Evolutionary conservation across 1,140 invertebrate species (phyloP).

Genomic region (Formica exsecta): DNA sequence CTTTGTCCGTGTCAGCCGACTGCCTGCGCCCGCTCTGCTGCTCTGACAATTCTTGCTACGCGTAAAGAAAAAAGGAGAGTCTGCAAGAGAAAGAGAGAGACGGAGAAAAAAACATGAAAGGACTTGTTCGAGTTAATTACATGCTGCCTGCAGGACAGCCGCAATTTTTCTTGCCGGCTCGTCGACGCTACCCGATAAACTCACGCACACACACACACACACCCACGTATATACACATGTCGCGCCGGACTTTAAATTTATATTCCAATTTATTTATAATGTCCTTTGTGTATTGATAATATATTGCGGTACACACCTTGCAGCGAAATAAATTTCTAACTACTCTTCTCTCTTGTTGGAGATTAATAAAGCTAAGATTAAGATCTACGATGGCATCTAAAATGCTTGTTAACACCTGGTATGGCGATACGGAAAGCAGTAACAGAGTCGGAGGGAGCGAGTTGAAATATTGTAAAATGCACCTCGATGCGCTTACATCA

Average conservation of each 20-base stretch:
- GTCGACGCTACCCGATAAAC: slow-evolving; percentile 42
- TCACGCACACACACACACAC: too few relatives aligned
- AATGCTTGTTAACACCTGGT: too few relatives aligned
- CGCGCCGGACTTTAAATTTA: slow-evolving; percentile 11
- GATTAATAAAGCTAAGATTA: too few relatives aligned
- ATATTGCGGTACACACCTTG: not conserved
- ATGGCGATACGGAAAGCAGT: too few relatives aligned
- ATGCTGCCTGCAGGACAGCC: slow-evolving; percentile 71
- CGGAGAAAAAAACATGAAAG: slow-evolving; percentile 52
- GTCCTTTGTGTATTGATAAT: slow-evolving; percentile 29
- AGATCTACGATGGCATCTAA: too few relatives aligned
- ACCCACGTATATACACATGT: too few relatives aligned
- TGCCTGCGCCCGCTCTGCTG: slow-evolving; percentile 46
- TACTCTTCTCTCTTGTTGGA: not conserved
- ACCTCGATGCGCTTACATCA: too few relatives aligned
- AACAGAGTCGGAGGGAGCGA: too few relatives aligned
- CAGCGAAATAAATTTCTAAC: not conserved
- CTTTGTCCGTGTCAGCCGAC: slow-evolving; percentile 68
- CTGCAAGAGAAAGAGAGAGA: not conserved
- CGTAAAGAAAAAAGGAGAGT: slow-evolving; percentile 48
- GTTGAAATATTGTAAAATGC: too few relatives aligned
- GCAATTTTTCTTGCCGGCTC: slow-evolving; percentile 70
- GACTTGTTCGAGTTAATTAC: slow-evolving; percentile 74
- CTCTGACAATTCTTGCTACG: slow-evolving; percentile 65
- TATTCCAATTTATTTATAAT: slow-evolving; percentile 42